Conservation (phyloP, 1,140 invertebrate species). For the Zaprionus davidi region DNA sequence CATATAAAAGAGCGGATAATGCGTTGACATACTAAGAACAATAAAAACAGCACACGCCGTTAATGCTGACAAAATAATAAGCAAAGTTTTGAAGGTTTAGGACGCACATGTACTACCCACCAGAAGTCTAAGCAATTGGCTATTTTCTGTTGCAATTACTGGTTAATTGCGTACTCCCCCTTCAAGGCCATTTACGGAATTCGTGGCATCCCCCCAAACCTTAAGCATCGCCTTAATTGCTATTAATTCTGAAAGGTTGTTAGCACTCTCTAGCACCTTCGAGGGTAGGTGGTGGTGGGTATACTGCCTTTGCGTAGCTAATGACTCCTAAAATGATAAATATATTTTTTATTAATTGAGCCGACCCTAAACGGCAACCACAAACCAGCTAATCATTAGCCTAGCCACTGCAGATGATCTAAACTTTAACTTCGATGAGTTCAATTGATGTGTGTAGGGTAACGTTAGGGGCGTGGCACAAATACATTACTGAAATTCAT, state of each 20-base stretch:
- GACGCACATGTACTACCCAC: constrained; percentile 1
- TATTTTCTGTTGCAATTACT: constrained; percentile 18
- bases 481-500: too few relatives aligned
- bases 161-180: constrained; percentile 31
- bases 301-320: constrained; percentile 25
- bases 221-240: constrained; percentile 38
- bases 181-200: constrained; percentile 22
- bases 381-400: not conserved
- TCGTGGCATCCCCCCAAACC: not conserved
- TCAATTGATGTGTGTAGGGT: not conserved
- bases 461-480: too few relatives aligned
- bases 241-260: constrained; percentile 21
- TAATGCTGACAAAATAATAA: constrained; percentile 4
- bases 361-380: constrained; percentile 1
- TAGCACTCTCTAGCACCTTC: not conserved
- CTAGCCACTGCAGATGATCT: not conserved
- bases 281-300: not conserved
- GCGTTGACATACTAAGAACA: not conserved
- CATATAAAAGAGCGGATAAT: not conserved
- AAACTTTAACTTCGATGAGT: not conserved
- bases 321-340: constrained; percentile 45
- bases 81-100: constrained; percentile 47
- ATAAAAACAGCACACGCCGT: not conserved
- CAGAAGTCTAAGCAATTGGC: constrained; percentile 9
- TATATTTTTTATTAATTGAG: constrained; percentile 18